These are phyloP conservation scores for Phanerotoma sp. DNA, from an alignment of 2,888 invertebrate species.

Conservation along the genomic window DNA sequence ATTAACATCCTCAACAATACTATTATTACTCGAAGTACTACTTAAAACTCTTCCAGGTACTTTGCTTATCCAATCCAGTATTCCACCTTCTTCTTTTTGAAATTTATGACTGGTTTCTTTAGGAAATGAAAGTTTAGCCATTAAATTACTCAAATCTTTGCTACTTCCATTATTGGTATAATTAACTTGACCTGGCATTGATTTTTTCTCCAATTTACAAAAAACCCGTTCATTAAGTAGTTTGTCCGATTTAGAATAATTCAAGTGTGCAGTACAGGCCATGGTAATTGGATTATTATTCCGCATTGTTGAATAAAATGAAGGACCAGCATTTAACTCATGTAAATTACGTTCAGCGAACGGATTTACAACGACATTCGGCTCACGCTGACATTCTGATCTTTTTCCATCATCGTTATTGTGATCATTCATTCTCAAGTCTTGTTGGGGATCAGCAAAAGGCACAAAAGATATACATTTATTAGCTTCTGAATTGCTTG, in stretches of 20 bases:
- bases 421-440: not conserved
- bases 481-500: slow-evolving; percentile 4
- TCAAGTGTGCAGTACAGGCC: slow-evolving; percentile 42
- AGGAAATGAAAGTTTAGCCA: slow-evolving; percentile 47
- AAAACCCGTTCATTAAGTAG: slow-evolving; percentile 11
- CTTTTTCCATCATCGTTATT: not conserved
- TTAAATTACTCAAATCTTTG: slow-evolving; percentile 38
- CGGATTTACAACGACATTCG: slow-evolving; percentile 38
- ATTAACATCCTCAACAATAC: not conserved
- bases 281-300: slow-evolving; percentile 21
- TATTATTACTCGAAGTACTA: slow-evolving; percentile 42
- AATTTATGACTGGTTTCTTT: slow-evolving; percentile 39
- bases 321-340: slow-evolving; percentile 45
- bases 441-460: slow-evolving; percentile 14
- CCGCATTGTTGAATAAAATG: slow-evolving; percentile 20
- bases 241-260: slow-evolving; percentile 32
- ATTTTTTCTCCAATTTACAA: slow-evolving; percentile 15
- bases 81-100: slow-evolving; percentile 43
- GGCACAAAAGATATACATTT: slow-evolving; percentile 21
- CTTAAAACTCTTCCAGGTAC: slow-evolving; percentile 48
- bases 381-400: not conserved
- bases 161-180: slow-evolving; percentile 5
- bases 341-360: slow-evolving; percentile 40
- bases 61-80: slow-evolving; percentile 49
- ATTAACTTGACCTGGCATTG: not conserved